Percentiles rank a stretch among this genome's conserved stretches.
Conservation (phyloP, 1,140 invertebrate species). For the Zaprionus africanus region DNA sequence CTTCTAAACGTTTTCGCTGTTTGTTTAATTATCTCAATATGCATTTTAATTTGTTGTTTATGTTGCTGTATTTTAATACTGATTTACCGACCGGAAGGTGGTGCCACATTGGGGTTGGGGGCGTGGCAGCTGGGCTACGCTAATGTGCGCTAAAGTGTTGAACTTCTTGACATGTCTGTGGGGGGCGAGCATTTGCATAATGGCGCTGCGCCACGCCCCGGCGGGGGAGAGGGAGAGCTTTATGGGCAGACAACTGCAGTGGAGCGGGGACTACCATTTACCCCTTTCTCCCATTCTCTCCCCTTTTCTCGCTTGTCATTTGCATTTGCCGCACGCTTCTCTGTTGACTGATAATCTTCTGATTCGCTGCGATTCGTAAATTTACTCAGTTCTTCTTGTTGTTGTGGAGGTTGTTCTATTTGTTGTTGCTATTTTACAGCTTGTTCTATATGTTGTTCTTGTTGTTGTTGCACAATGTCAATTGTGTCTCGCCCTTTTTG, state of each 20-base stretch:
- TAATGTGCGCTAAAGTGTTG: slow-evolving; percentile 43
- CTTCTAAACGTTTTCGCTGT: slow-evolving; percentile 29
- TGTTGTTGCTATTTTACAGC: not conserved
- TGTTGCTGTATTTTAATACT: slow-evolving; percentile 4
- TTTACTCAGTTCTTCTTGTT: slow-evolving; percentile 22
- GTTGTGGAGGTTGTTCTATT: not conserved
- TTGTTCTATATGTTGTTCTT: not conserved
- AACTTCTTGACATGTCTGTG: slow-evolving; percentile 28
- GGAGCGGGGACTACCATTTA: not conserved
- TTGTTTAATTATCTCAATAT: slow-evolving; percentile 17
- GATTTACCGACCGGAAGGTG: not conserved
- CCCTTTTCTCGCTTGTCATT: slow-evolving; percentile 8
- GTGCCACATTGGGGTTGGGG: slow-evolving; percentile 15
- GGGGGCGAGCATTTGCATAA: slow-evolving; percentile 35
- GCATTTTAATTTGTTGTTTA: slow-evolving; percentile 5
- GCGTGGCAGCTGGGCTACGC: slow-evolving; percentile 17
- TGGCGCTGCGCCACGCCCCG: slow-evolving; percentile 16
- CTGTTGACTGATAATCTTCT: slow-evolving; percentile 31
- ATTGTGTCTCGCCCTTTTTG: not conserved
- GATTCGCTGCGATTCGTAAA: slow-evolving; percentile 23
- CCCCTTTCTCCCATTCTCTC: not conserved
- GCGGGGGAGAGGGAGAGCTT: not conserved
- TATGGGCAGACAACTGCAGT: not conserved
- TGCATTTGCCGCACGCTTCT: slow-evolving; percentile 31
- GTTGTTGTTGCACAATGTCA: not conserved